Base-by-base conservation (phyloP, 2,888 invertebrate genomes). In the Sussaba pulchella region DNA sequence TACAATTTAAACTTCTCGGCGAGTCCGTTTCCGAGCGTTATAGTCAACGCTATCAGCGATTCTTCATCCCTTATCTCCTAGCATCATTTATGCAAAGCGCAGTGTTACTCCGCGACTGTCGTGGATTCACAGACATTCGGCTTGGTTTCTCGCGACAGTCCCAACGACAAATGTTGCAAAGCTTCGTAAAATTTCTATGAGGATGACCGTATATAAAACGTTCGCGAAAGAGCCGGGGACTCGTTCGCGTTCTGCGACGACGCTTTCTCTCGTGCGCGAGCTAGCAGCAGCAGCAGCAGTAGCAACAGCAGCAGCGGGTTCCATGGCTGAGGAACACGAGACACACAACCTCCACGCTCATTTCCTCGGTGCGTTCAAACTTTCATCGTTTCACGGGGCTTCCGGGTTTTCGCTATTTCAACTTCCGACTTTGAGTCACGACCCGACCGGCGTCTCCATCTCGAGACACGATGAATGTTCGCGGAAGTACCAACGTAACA, bases 131-230 rank as follows among this genome's bases (percentile, higher is more conserved):
- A 3, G 1, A 47, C 26, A 76, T 50, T 43, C 78, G 66, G 74
- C 81, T 81, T 75, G 83, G 83, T 83, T n/a, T 82, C 85, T 83
- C 83, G 83, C 82, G 83, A 83, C 82, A 82, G 63, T 70, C 81
- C 83, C 59, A 24, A 73, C 72, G 81, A 84, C 82, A 83, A 87
- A 83, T 82, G 84, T 76, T 36, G 57, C 82, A 84, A 67, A 83
- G 83, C 84, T 70, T 76, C 81, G 82, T 76, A 85, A 87, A 88
- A 88, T 88, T 88, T 87, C 85, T 86, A 87, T 85, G 87, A 87
- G 86, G 81, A 83, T 78, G 83, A 77, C 70, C 70, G 61, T 67
- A 52, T 70, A 57, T 61, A 52, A 45, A 31, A 57, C 14, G 57
- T 67, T 50, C 39, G 47, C 19, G 39, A 45, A 71, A 66, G 31